Evolutionary conservation across 2,888 invertebrate genomes (phyloP), one percentile per base, ranked within the genome.

Genomic region (Scaptomyza caliginosa): DNA sequence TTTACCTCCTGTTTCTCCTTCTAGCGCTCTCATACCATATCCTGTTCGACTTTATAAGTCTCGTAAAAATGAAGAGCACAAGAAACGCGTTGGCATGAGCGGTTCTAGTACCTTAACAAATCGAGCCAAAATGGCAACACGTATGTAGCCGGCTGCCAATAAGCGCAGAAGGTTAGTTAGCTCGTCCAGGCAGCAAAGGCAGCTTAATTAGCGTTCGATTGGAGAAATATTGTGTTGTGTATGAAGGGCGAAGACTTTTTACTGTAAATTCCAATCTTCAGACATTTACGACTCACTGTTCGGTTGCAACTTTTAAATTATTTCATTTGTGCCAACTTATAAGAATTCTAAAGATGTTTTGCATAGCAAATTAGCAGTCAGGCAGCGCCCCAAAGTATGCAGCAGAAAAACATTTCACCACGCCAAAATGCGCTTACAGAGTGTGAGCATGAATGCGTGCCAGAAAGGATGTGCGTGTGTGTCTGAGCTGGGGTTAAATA

Each of bases 221-320:
- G 13, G 17, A 8, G 7, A 24, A 42, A 32, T 11, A 32, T 13
- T 13, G 8, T 49, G 16, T 23, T 21, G 6, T 6, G 6, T 32
- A 32, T 6, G 17, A 16, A 1, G 28, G 10, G 17, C 13, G 17
- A 4, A 49, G 11, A 8, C 17, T 21, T 10, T 10, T 4, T 38
- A 5, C 19, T 19, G 8, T 26, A 30, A 19, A 23, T 5, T 13
- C 13, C 8, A 45, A 2, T 3, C 11, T 40, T 10, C 6, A 23
- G 21, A 4, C n/a, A 32, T 46, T 36, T 10, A 17, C 21, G n/a
- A n/a, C 49, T 50, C 43, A 21, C 7, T 28, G 28, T 30, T 72
- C 59, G 56, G 59, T n/a, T 46, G 55, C 40, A 63, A 46, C 67
- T 79, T 88, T 89, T 89, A 89, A 89, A 89, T 89, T 89, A 89